Base-by-base conservation (phyloP, 1,140 invertebrate species). In the Drosophila repletoides region DNA sequence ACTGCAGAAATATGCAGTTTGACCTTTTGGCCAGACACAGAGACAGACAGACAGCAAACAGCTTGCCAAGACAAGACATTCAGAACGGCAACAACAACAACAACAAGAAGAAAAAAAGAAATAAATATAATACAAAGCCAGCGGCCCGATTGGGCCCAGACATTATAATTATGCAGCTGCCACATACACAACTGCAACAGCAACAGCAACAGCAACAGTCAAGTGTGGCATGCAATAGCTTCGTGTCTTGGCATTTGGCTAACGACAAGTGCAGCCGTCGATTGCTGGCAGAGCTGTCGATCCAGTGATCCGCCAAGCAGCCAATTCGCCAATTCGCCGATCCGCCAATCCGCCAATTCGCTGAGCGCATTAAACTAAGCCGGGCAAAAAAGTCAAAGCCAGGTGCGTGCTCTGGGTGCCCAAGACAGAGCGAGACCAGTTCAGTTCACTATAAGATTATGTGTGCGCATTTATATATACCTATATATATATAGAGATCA, bases 131-230 rank as follows among this genome's bases (percentile, higher is more conserved):
- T 67, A 46, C 38, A 51, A 14, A 63, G 58, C 53, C 26, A 64
- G 34, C 48, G 43, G 67, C 70, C 56, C 64, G 60, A 64, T 73
- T 45, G 59, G 49, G 59, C 61, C 64, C 79, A 83, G 77, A 83
- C 77, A 83, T 83, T 83, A 84, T 83, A 83, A 83, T 83, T 83
- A 83, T 83, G 77, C 77, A 83, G 77, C 79, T 83, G 77, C 73
- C 79, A 76, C 76, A 83, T 83, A 83, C 77, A 60, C 56, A 31
- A 38, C 10, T 5, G 49, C 19, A 15, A 22, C 26, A 2, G 24
- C 24, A 46, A 21, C 14, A 7, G n/a, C 17, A 43, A 29, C 9
- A 1, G 17, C 33, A 12, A 26, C 26, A 29, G 61, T 14, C 19
- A 51, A 64, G 33, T 70, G 60, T 70, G 53, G 68, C 68, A 65